Evolutionary conservation across 2,888 invertebrate genomes (phyloP).

Genomic region (Ophion costatus): DNA sequence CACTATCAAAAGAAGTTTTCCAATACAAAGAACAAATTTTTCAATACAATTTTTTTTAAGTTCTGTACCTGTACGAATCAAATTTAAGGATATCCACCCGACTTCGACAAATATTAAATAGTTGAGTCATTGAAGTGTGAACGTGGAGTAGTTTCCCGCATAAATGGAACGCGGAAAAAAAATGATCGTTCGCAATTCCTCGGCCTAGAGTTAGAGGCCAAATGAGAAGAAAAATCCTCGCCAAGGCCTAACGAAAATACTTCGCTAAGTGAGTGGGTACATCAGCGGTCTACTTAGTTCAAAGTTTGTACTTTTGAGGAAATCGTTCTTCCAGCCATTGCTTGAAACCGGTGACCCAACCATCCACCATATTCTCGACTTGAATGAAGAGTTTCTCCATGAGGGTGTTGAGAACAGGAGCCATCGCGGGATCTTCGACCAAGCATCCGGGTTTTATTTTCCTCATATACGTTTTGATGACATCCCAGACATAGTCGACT

Average conservation of each 20-base stretch:
- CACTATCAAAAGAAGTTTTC: too few species aligned
- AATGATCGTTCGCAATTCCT: too few species aligned
- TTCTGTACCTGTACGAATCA: too few species aligned
- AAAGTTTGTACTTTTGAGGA: neutral
- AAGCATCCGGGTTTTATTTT: neutral
- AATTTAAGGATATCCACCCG: too few species aligned
- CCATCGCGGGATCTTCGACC: constrained; percentile 29
- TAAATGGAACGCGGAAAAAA: too few species aligned
- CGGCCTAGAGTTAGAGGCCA: too few species aligned
- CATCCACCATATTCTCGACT: constrained; percentile 30
- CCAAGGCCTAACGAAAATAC: neutral
- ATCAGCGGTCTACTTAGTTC: neutral
- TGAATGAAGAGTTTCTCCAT: constrained; percentile 18
- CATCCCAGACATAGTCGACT: constrained; percentile 62
- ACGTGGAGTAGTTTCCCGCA: too few species aligned
- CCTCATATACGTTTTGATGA: constrained; percentile 42
- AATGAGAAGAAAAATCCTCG: neutral
- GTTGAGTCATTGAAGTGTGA: too few species aligned
- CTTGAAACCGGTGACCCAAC: constrained; percentile 54
- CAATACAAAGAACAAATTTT: too few species aligned
- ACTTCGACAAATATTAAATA: too few species aligned
- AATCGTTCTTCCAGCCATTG: constrained; percentile 52
- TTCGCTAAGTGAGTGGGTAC: neutral
- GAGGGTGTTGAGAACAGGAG: constrained; percentile 17
- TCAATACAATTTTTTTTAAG: too few species aligned